Conservation (phyloP, 2,797 vertebrate species). For the Mionectes olivaceus region DNA sequence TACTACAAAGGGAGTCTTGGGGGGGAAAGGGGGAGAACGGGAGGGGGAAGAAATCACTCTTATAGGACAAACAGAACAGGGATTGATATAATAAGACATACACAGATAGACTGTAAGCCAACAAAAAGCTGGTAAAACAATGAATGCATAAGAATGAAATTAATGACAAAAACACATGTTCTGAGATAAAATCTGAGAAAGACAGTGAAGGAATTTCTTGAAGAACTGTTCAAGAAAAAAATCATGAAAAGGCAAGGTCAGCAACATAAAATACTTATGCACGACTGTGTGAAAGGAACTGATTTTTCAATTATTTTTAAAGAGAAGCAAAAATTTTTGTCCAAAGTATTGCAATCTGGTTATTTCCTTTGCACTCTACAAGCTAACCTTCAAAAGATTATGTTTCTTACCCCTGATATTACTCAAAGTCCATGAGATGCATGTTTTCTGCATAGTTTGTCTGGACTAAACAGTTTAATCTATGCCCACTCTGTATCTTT, state of each 20-base stretch:
- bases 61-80: not conserved
- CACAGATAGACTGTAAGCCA: not conserved
- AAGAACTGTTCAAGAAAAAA: conserved; percentile 7
- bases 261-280: not conserved
- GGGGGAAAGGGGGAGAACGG: fast-evolving
- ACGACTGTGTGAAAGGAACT: not conserved
- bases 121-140: conserved; percentile 18
- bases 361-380: not conserved
- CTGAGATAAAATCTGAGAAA: conserved; percentile 48
- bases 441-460: not conserved
- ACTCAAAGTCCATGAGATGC: not conserved
- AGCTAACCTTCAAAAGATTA: not conserved
- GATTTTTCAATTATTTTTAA: conserved; percentile 45
- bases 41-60: not conserved
- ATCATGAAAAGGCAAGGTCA: conserved; percentile 11
- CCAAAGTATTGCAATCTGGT: not conserved
- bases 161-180: conserved; percentile 41
- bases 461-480: not conserved
- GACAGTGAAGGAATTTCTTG: conserved; percentile 27
- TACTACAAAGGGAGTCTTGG: not conserved
- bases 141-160: not conserved
- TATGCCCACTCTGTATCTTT: not conserved
- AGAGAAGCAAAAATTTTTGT: not conserved
- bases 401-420: not conserved
- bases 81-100: not conserved